phyloP scores from a whole-genome alignment of 2,888 invertebrate genomes.

The Drosophila aldrichi region DNA sequence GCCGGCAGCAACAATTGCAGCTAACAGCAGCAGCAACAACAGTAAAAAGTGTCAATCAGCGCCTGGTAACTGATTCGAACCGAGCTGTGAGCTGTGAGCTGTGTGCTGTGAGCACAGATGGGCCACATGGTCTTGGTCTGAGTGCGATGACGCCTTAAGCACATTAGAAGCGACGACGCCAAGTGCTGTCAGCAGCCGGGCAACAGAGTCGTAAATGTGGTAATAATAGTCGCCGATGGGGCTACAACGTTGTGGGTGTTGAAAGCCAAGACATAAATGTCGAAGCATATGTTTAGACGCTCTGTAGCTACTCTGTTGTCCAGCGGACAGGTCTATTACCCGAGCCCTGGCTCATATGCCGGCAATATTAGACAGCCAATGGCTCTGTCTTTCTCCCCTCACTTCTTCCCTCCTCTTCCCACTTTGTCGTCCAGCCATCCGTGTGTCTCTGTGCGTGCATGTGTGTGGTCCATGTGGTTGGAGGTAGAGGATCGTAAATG shows the following conservation, averaged over 20 bases:
- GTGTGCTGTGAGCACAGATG: neutral
- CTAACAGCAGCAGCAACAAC: constrained; percentile 34
- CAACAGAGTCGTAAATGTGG: constrained; percentile 64
- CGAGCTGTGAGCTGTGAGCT: neutral
- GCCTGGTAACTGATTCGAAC: constrained; percentile 44
- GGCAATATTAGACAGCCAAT: constrained; percentile 26
- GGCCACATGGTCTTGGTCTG: constrained; percentile 2
- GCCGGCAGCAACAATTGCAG: constrained; percentile 55
- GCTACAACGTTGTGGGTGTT: constrained; percentile 56
- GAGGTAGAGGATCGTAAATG: constrained; percentile 20
- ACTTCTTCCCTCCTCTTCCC: neutral
- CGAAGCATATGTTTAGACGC: constrained; percentile 65
- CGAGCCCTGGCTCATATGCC: constrained; percentile 39
- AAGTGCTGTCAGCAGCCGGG: constrained; percentile 51
- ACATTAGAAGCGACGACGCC: constrained; percentile 54
- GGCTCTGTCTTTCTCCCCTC: constrained; percentile 1
- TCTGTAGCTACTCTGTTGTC: constrained; percentile 12
- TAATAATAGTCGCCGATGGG: constrained; percentile 68
- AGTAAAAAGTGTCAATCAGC: constrained; percentile 75
- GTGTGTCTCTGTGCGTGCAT: neutral
- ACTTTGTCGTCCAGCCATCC: neutral
- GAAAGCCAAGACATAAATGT: constrained; percentile 76
- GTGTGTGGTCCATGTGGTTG: constrained; percentile 35
- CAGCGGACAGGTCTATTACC: constrained; percentile 69
- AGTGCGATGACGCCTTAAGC: constrained; percentile 52